These are phyloP conservation scores for Xestia rhomboidea DNA, from an alignment of 2,888 invertebrate species.

Conservation along the genomic window DNA sequence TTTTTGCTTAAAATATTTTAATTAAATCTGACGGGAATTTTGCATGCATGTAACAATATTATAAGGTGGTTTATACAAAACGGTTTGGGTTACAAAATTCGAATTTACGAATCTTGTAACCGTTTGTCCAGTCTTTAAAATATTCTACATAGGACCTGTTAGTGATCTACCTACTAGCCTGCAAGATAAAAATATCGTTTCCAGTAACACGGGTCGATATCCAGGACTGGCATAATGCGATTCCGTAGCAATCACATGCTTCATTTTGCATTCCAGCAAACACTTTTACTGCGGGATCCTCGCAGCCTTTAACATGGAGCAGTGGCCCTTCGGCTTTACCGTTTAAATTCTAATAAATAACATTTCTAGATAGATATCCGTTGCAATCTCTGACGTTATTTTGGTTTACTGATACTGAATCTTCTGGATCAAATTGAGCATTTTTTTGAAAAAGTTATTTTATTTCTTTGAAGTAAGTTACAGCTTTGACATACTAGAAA, in stretches of 20 bases:
- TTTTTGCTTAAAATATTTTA: conserved; percentile 52
- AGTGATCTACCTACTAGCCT: conserved; percentile 12
- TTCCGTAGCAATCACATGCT: conserved; percentile 88
- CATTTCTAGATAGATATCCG: conserved; percentile 27
- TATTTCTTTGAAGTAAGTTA: neutral
- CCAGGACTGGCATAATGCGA: conserved; percentile 81
- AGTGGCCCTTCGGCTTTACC: conserved; percentile 62
- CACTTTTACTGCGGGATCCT: conserved; percentile 77
- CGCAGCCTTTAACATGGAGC: conserved; percentile 72
- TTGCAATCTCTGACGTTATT: conserved; percentile 30
- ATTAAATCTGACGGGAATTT: conserved; percentile 45
- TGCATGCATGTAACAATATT: conserved; percentile 32
- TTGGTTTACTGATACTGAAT: conserved; percentile 7
- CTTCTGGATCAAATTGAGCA: neutral
- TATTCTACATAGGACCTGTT: neutral
- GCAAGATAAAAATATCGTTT: conserved; percentile 66
- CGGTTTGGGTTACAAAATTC: neutral
- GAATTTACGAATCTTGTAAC: neutral
- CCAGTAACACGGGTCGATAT: conserved; percentile 69
- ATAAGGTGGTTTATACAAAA: conserved; percentile 13
- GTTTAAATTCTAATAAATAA: conserved; percentile 63
- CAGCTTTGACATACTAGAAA: neutral
- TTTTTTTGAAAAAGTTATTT: neutral
- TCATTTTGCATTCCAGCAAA: conserved; percentile 88
- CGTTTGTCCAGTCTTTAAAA: neutral